Evolutionary conservation across 2,888 invertebrate genomes (phyloP).

Genomic region (Cyclophora punctaria): DNA sequence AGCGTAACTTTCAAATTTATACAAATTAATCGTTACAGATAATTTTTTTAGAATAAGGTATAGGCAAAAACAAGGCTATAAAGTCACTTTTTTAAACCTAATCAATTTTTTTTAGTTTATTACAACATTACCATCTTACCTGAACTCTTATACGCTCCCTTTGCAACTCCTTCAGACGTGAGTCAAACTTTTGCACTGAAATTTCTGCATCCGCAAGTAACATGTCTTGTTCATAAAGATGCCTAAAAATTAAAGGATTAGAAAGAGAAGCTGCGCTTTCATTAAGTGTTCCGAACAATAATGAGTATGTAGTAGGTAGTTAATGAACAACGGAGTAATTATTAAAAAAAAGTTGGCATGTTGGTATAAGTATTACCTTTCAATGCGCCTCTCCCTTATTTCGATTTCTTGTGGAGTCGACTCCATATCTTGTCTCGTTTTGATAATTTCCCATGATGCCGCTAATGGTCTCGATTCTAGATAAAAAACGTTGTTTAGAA

Average conservation of each 20-base stretch:
- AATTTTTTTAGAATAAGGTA: too few relatives aligned
- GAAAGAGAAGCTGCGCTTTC: background rate
- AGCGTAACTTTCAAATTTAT: too few relatives aligned
- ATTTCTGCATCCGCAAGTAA: conserved; percentile 76
- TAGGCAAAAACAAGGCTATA: too few relatives aligned
- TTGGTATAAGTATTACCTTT: too few relatives aligned
- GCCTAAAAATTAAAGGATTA: conserved; percentile 34
- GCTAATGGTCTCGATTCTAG: conserved; percentile 47
- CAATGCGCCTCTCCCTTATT: conserved; percentile 67
- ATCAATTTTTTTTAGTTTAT: too few relatives aligned
- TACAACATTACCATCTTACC: conserved; percentile 29
- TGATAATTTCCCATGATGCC: conserved; percentile 60
- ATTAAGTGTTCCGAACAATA: background rate
- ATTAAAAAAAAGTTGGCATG: background rate
- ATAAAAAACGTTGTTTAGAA: conserved; percentile 2
- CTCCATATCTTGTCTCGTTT: conserved; percentile 44
- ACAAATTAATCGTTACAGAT: too few relatives aligned
- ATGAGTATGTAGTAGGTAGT: background rate
- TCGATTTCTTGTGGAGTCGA: conserved; percentile 73
- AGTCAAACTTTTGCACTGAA: conserved; percentile 79
- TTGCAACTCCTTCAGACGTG: conserved; percentile 71
- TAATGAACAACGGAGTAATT: background rate
- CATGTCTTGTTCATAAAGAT: conserved; percentile 79
- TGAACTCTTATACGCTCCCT: conserved; percentile 75
- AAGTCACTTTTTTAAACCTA: too few relatives aligned